Percentiles rank a stretch among this genome's conserved stretches.
Evolutionary conservation across 2,888 invertebrate genomes (phyloP).

Genomic region (Epistrophe eligans): DNA sequence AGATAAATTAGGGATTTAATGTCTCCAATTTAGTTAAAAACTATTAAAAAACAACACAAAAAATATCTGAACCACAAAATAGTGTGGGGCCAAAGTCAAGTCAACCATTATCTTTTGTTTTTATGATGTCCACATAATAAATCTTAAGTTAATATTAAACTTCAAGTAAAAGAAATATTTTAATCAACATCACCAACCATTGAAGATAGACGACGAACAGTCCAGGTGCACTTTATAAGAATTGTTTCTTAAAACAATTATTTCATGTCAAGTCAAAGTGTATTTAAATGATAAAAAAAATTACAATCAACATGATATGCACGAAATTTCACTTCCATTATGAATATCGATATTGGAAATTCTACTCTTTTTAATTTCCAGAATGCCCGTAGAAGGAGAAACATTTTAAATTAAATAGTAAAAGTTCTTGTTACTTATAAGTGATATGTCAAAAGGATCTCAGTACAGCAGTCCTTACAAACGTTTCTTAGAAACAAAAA

Average conservation of each 20-base stretch:
- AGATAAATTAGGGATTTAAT: background rate
- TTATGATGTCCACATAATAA: background rate
- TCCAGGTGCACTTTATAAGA: too few species aligned
- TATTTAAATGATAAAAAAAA: conserved; percentile 38
- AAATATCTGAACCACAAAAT: background rate
- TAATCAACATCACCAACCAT: background rate
- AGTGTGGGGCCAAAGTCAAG: conserved; percentile 19
- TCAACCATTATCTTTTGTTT: background rate
- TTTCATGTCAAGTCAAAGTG: conserved; percentile 69
- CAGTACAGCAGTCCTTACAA: conserved; percentile 13
- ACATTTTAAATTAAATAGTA: conserved; percentile 3
- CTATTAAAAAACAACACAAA: background rate
- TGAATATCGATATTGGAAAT: conserved; percentile 5
- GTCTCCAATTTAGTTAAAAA: background rate
- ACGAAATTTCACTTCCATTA: conserved; percentile 7
- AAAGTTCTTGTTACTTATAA: conserved; percentile 21
- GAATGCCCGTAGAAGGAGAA: background rate
- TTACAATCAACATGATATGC: conserved; percentile 40
- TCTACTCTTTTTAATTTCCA: background rate
- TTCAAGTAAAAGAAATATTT: background rate
- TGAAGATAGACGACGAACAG: background rate
- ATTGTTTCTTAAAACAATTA: background rate
- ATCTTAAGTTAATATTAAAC: conserved; percentile 13
- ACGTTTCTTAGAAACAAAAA: background rate
- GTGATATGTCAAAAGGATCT: conserved; percentile 30